Evolutionary conservation across 2,113 vertebrate genomes (phyloP), one percentile per base, ranked within the genome.

Genomic region (Proteles cristata): DNA sequence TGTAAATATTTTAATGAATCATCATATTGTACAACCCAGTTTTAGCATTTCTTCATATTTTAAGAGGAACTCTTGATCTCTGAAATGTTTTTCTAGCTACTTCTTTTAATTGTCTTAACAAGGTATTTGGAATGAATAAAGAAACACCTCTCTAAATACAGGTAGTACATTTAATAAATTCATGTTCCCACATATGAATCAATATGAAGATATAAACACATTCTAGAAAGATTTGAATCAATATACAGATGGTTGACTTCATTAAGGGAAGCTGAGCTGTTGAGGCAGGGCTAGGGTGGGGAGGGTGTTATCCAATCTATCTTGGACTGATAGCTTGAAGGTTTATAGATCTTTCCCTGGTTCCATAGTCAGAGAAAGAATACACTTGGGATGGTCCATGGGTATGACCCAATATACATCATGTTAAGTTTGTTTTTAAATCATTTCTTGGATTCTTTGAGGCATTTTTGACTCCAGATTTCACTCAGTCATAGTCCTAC

Each of bases 371-470:
- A 90, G 55, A 87, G 17, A 35, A 7, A 94, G 35, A 28, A 73
- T 74, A 81, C 15, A 66, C 19, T 88, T 84, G 80, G 31, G 17
- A 31, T 92, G 65, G 53, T 43, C 80, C n/a, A 5, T 45, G n/a
- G n/a, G 5, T 3, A 0, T 88, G 31, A 58, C 25, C 28, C 26
- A 66, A 55, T 16, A 63, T 0, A 16, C 0, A 1, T 76, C 80
- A 66, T 89, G 35, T 76, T 80, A 74, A 90, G 66, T 94, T 83
- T 88, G 53, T 63, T 89, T 95, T 86, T 26, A 89, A 61, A 92
- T 63, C 33, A 86, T 89, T 90, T 94, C 11, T 92, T 89, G 45
- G 33, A 74, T 33, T 63, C 85, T 80, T 73, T 48, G 53, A 88
- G 74, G 12, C n/a, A 19, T 79, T 55, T 90, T 69, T 84, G 14